These are phyloP conservation scores for Agrochola litura DNA, from an alignment of 2,888 invertebrate genomes.

Conservation along the genomic window DNA sequence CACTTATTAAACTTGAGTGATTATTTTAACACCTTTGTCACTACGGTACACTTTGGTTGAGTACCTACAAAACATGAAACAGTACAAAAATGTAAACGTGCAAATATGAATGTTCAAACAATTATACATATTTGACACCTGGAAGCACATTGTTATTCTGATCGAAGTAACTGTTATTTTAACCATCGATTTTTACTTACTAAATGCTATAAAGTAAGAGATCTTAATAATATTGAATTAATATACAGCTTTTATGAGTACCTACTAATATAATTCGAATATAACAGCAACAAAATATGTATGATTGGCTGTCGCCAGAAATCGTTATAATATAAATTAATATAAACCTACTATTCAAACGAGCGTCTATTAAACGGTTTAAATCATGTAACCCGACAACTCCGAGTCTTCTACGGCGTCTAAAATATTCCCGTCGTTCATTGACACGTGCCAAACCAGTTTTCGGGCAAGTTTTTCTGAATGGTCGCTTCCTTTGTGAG, in stretches of 20 bases:
- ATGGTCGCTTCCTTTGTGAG: conserved; percentile 90
- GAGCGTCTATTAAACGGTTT: conserved; percentile 84
- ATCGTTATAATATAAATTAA: conserved; percentile 76
- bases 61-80: conserved; percentile 11
- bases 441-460: conserved; percentile 90
- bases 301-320: conserved; percentile 70
- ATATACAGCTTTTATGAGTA: conserved; percentile 50
- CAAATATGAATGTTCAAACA: conserved; percentile 37
- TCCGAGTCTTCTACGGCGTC: conserved; percentile 80
- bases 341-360: conserved; percentile 81
- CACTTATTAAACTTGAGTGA: conserved; percentile 10
- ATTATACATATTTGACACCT: conserved; percentile 46
- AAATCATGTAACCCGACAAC: conserved; percentile 85
- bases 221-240: conserved; percentile 50
- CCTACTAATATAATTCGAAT: conserved; percentile 46
- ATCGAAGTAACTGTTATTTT: conserved; percentile 30
- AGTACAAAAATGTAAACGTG: conserved; percentile 22
- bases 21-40: conserved; percentile 32
- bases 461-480: conserved; percentile 88
- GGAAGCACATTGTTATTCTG: conserved; percentile 42
- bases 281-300: conserved; percentile 47
- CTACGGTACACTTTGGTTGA: conserved; percentile 9
- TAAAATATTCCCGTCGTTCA: conserved; percentile 89
- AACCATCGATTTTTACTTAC: conserved; percentile 11
- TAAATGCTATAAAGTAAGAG: conserved; percentile 32